Evolutionary conservation across 2,113 vertebrate genomes (phyloP), one percentile per base, ranked within the genome.

Genomic region (Neolamprologus tretocephalus): DNA sequence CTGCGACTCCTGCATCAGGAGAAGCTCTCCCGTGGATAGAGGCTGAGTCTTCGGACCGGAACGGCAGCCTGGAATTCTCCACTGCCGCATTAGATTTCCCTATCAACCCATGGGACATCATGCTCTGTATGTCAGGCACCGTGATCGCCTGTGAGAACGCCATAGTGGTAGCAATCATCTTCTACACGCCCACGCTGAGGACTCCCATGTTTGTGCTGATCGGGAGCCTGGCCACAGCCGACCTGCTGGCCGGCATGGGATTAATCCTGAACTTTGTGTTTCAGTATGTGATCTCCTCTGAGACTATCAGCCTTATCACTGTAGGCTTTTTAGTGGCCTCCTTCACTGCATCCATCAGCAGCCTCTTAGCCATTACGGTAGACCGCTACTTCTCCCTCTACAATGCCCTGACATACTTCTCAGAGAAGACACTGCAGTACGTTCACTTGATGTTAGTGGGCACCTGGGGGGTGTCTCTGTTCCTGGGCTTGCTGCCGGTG

Each of bases 251-350:
- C 0, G 98, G 99, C 13, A 96, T 98, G 83, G 98, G 99, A 86
- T 97, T 99, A 90, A 98, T 99, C 90, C 96, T 99, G 51, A 98
- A 99, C 96, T 99, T 99, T 85, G 98, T 98, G 40, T 99, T 99
- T 92, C 98, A 97, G 92, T 99, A 99, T 71, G 93, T 99, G 91
- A 96, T 98, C 92, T 98, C 96, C 88, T 99, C 98, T 1, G 98
- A 99, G 94, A 98, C 98, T 1, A 96, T 98, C 92, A 98, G 97
- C 95, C 97, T 99, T 47, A 96, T 99, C 79, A 99, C 98, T 0
- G 98, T 99, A 33, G 99, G 98, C 40, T 99, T 99, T 93, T 95
- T 99, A 19, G 99, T 99, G 85, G 96, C 98, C 61, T 99, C 99
- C 23, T 99, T 99, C 78, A 97, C 98, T 0, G 99, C 99, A 42